Evolutionary conservation across 2,888 invertebrate species (phyloP).

Genomic region (Cephus pulcher): DNA sequence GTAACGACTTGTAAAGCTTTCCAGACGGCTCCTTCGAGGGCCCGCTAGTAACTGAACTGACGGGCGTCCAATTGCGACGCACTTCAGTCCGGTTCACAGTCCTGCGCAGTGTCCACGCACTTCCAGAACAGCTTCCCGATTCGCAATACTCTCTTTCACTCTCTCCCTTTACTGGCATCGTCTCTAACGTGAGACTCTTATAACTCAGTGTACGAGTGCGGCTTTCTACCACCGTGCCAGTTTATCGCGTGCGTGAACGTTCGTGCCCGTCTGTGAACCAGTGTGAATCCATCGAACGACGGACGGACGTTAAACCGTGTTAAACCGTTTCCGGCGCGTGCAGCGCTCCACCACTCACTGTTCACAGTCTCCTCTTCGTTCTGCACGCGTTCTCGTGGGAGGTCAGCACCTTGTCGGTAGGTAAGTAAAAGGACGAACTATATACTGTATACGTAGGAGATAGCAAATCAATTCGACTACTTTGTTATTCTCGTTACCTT

Average conservation of each 20-base stretch:
- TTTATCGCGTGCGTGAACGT: conserved; percentile 5
- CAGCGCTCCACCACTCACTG: background rate
- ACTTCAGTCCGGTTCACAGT: conserved; percentile 5
- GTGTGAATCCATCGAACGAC: background rate
- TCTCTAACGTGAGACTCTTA: background rate
- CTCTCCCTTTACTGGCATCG: background rate
- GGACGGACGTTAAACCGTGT: conserved; percentile 6
- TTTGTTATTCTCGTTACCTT: background rate
- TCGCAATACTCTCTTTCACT: conserved; percentile 1
- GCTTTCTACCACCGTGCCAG: background rate
- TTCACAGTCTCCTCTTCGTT: background rate
- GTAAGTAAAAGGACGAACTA: conserved; percentile 26
- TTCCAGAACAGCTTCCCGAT: background rate
- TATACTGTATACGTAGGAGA: background rate
- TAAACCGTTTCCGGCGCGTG: conserved; percentile 9
- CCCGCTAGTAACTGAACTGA: conserved; percentile 1
- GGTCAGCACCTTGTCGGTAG: conserved; percentile 42
- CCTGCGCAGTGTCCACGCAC: conserved; percentile 1
- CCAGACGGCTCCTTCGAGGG: conserved; percentile 3
- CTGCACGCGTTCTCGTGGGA: conserved; percentile 32
- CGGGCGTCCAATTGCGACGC: background rate
- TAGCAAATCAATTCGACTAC: background rate
- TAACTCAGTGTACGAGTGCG: background rate
- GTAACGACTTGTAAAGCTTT: background rate
- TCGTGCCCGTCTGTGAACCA: background rate